Evolutionary conservation across 2,113 vertebrate genomes (phyloP), one percentile per base, ranked within the genome.

Genomic region (Amblyopsis rosae): DNA sequence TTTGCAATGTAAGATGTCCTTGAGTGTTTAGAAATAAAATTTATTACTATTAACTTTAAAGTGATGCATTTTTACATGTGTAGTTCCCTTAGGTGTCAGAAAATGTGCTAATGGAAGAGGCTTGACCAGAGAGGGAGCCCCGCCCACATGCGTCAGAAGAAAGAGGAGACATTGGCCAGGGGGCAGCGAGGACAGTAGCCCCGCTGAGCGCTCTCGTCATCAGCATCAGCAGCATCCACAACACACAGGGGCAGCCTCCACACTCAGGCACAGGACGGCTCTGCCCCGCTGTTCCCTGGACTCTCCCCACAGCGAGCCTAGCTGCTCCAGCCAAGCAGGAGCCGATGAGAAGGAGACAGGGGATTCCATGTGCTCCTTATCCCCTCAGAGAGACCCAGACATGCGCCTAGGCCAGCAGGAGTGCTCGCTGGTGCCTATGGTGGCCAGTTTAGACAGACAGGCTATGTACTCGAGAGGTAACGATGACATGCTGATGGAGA

Each of bases 371-470:
- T 67, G 2, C 2, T 80, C 85, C 12, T 87, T 62, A 73, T 57
- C 75, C 0, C 45, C 67, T 0, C 72, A 75, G 9, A 55, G 68
- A 66, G 81, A 86, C 26, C 50, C 69, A 0, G 85, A 82, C 15
- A 53, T 82, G 33, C 77, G 82, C 1, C 64, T 84, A 72, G 59
- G 83, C n/a, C 63, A 68, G 41, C 75, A 72, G 67, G 79, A 87
- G 1, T 65, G 60, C 49, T 45, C 76, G 0, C 72, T 69, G 54
- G 57, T 60, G 5, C 35, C 79, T 0, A 3, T 47, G 0, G 7
- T 59, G 56, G 49, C 55, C 4, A n/a, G 59, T 41, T 0, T 68
- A 0, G 51, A 3, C 76, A 73, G 80, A 48, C 80, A 60, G 0
- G 48, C 12, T 11, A 15, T 59, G 1, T 80, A 70, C 2, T 85